A percentile compares a stretch with the other conserved stretches of the same genome.
Conservation (phyloP, 2,888 invertebrate genomes). For the Pyrrhia umbra region DNA sequence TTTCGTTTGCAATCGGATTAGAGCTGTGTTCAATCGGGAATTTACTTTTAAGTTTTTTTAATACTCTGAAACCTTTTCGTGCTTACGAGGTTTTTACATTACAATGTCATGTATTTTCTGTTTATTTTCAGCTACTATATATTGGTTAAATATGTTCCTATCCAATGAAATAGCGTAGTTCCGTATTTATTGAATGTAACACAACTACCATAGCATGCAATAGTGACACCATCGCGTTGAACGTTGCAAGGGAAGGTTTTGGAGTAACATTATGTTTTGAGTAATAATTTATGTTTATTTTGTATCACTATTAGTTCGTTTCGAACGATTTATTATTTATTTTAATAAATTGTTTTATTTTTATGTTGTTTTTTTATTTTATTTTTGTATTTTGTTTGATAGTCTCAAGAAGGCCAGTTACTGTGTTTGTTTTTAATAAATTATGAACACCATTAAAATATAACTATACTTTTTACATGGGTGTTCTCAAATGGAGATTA, state of each 20-base stretch:
- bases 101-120: constrained; percentile 23
- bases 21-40: constrained; percentile 48
- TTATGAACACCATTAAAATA: too few relatives aligned
- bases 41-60: constrained; percentile 62
- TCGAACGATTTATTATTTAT: constrained; percentile 73
- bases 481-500: too few relatives aligned
- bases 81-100: constrained; percentile 21
- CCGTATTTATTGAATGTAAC: constrained; percentile 28
- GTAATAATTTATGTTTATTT: constrained; percentile 76
- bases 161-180: constrained; percentile 59
- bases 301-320: constrained; percentile 77
- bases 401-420: neutral
- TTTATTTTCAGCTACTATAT: constrained; percentile 34
- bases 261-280: constrained; percentile 73
- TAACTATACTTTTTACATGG: too few relatives aligned
- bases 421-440: too few relatives aligned
- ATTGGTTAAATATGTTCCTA: constrained; percentile 57
- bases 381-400: constrained; percentile 1
- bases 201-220: constrained; percentile 23
- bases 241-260: constrained; percentile 61
- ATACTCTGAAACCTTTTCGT: constrained; percentile 57
- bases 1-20: constrained; percentile 60
- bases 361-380: constrained; percentile 53
- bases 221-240: constrained; percentile 37
- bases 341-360: constrained; percentile 79